Evolutionary conservation across 2,797 vertebrate genomes (phyloP), one percentile per base, ranked within the genome.

Genomic region (Paguma larvata): DNA sequence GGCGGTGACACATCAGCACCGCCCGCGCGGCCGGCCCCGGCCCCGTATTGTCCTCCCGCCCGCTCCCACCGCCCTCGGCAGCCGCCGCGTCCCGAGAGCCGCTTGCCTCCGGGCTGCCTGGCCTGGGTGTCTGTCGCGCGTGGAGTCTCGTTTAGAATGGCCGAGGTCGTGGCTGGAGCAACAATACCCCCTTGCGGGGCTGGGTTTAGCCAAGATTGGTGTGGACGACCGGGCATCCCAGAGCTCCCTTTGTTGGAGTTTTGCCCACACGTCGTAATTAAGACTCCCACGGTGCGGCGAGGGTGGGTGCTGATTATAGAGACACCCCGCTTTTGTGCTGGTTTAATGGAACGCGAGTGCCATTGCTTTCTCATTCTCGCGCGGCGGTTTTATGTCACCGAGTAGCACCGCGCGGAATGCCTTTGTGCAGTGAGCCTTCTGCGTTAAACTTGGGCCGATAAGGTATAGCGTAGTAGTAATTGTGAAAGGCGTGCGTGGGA

Each of bases 211-310:
- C 25, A 32, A 19, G 84, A 25, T 12, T 3, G 82, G 62, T 16
- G 34, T 25, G 11, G 67, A 80, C 21, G 19, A 27, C 12, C 30
- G 67, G 68, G n/a, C n/a, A 11, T 1, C 73, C 65, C 80, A 0
- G 79, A 72, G 68, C 80, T 46, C 16, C 87, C 87, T 89, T 95
- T 93, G 96, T 94, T 82, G 96, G 82, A 51, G 85, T 77, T 27
- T n/a, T 32, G 89, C 90, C 63, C 90, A 5, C 48, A 2, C 34
- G 30, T 23, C 70, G 90, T 87, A 41, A 21, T 89, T 8, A 4
- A 46, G 78, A 23, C 41, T 89, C n/a, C 12, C 41, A 12, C 91
- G 8, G 3, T n/a, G 0, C 2, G 68, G 83, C 21, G 93, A 53
- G 44, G 63, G 90, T 34, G 91, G 93, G 77, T 30, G 92, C 79